phyloP scores from a whole-genome alignment of 2,888 invertebrate species.

The Parnassius orleans region DNA sequence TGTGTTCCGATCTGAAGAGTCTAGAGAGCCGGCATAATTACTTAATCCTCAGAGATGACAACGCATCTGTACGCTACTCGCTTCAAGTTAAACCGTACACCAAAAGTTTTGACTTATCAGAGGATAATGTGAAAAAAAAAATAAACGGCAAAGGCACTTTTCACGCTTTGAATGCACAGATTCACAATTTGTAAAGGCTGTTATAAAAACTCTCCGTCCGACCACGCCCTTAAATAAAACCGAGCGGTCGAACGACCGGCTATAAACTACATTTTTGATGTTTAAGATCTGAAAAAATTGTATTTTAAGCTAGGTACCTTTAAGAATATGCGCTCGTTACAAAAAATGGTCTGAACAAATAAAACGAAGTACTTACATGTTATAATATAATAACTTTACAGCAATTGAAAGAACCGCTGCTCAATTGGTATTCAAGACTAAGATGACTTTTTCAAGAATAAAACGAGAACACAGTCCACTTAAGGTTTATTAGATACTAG shows the following conservation, averaged over 20 bases:
- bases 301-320: conserved; percentile 13
- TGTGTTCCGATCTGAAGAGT: too few species aligned
- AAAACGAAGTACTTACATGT: background rate
- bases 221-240: conserved; percentile 35
- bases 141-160: conserved; percentile 31
- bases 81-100: conserved; percentile 2
- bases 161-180: conserved; percentile 39
- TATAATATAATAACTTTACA: too few species aligned
- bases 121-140: conserved; percentile 21
- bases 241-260: conserved; percentile 19
- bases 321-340: background rate
- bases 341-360: background rate
- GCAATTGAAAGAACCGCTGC: too few species aligned
- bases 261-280: conserved; percentile 25
- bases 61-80: background rate
- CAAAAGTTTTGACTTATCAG: conserved; percentile 23
- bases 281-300: conserved; percentile 25
- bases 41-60: too few species aligned
- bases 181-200: conserved; percentile 40
- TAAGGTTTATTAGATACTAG: too few species aligned
- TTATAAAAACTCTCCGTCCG: conserved; percentile 32
- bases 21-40: too few species aligned
- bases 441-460: too few species aligned
- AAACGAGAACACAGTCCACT: too few species aligned
- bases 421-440: too few species aligned